These are phyloP conservation scores for Pharmacophagus antenor DNA, from an alignment of 2,888 invertebrate genomes.

Conservation along the genomic window DNA sequence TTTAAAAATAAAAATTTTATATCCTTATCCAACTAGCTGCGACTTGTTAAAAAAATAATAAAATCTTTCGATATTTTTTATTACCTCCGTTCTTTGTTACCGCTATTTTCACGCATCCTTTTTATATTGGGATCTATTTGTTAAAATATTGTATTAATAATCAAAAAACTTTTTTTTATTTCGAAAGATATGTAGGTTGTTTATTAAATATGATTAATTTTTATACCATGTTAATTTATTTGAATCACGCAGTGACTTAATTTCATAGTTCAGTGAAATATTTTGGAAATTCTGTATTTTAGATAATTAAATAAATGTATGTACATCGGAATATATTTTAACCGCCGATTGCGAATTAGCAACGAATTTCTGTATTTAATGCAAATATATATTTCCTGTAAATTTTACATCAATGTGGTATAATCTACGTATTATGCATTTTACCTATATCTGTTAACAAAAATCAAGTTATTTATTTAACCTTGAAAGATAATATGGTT, in stretches of 20 bases:
- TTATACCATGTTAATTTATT: constrained; percentile 18
- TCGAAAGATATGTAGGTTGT: constrained; percentile 20
- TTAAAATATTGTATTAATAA: constrained; percentile 4
- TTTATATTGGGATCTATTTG: not conserved
- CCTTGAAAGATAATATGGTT: constrained; percentile 20
- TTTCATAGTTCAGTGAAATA: constrained; percentile 10
- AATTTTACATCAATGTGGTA: constrained; percentile 34
- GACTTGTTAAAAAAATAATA: constrained; percentile 2
- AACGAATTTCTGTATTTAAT: constrained; percentile 18
- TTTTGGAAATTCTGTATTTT: constrained; percentile 8
- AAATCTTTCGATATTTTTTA: constrained; percentile 8
- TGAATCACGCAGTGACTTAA: constrained; percentile 21
- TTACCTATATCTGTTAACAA: not conserved
- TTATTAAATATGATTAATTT: constrained; percentile 6
- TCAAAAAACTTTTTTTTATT: not conserved
- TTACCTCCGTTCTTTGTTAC: constrained; percentile 2
- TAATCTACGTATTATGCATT: not conserved
- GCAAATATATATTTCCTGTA: constrained; percentile 7
- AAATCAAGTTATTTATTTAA: not conserved
- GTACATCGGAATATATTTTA: constrained; percentile 1
- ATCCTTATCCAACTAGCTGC: constrained; percentile 19
- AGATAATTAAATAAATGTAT: constrained; percentile 23
- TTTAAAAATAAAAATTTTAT: not conserved
- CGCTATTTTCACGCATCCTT: constrained; percentile 8
- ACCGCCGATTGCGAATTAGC: constrained; percentile 19